Conservation (phyloP, 2,113 vertebrate genomes). For the Saccopteryx leptura region DNA sequence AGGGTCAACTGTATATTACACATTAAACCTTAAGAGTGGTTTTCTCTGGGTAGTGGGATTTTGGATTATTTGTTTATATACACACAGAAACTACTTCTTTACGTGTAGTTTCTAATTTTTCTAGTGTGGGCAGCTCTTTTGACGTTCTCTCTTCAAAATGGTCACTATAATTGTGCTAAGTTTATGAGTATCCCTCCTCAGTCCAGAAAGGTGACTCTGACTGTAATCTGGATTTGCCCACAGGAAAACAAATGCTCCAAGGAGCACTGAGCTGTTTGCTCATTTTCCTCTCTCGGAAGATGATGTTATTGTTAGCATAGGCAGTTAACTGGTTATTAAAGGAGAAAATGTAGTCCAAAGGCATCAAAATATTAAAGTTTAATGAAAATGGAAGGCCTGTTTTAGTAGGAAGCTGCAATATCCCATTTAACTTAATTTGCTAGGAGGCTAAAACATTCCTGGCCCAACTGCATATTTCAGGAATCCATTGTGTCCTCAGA, state of each 20-base stretch:
- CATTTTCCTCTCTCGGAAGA: no score
- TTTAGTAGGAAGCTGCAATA: no score
- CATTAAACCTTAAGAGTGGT: neutral
- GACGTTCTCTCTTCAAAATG: conserved; percentile 25
- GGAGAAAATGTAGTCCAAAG: no score
- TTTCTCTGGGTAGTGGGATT: conserved; percentile 15
- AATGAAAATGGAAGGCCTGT: no score
- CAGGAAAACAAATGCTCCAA: neutral
- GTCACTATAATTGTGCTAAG: neutral
- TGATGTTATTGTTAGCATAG: no score
- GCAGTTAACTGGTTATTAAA: no score
- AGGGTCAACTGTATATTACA: neutral
- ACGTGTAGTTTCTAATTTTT: conserved; percentile 17
- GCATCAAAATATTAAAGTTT: no score
- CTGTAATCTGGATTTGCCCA: neutral
- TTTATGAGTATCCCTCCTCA: neutral
- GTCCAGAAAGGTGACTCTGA: neutral
- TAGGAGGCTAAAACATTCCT: no score
- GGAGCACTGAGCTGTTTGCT: neutral
- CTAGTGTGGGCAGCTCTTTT: neutral
- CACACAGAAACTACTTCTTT: neutral
- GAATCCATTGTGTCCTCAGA: no score
- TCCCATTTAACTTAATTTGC: no score
- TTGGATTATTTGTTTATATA: neutral
- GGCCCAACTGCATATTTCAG: no score